Evolutionary conservation across 2,888 invertebrate species (phyloP), one percentile per base, ranked within the genome.

Genomic region (Thumatha senex): DNA sequence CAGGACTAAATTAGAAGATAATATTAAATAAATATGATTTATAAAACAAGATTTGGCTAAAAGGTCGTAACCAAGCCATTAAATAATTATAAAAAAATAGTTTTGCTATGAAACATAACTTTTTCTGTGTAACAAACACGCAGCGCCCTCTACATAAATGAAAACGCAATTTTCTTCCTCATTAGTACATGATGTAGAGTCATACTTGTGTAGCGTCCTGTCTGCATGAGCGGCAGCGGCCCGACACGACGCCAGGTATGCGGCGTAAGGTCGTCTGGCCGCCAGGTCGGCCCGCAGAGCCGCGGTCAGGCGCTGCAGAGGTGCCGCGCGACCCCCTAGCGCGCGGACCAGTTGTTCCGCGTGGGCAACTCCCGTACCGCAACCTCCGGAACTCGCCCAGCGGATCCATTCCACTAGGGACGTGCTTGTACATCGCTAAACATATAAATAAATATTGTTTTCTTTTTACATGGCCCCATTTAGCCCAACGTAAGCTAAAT

Each of bases 271-370:
- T 0, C 89, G 63, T 30, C 88, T 59, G 41, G 89, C 88, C 13
- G 88, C 86, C n/a, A 90, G 76, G 70, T 90, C 90, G 1, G 86
- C 82, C 0, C 87, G 72, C 67, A 89, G 72, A 2, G 88, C 83
- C 12, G 82, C 86, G 1, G 86, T 87, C 13, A 89, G 79, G 0
- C 88, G 75, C 9, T 73, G 77, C 45, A 57, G 67, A 33, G 72
- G 65, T 53, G 69, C 62, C 36, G 53, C 69, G 41, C 70, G 63
- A 14, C 55, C 63, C 3, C 68, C 76, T 9, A 68, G 63, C 54
- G 62, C 70, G 47, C 64, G 71, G 57, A 64, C 78, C 61, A 64
- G 74, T 67, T 45, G 68, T 51, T 58, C 55, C 8, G 73, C 78
- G 40, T 62, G 73, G 52, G 80, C 80, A 7, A 76, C 80, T 47